phyloP scores from a whole-genome alignment of 2,797 vertebrate genomes.

The Micropoecilia bifurca region DNA sequence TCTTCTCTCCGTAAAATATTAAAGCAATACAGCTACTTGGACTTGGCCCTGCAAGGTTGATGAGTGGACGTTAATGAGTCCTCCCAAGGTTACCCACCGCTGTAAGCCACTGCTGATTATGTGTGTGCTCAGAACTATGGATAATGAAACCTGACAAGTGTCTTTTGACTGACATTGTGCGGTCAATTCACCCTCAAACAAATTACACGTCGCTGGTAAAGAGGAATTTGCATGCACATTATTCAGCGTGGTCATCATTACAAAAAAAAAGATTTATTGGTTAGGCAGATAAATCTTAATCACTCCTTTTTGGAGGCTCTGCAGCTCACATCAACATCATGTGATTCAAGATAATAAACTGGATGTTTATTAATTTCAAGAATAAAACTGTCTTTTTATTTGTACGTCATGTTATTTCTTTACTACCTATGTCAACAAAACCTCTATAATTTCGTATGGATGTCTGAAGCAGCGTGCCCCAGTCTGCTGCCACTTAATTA shows the following conservation, averaged over 20 bases:
- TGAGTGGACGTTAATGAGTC: conserved; percentile 75
- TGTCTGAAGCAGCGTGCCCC: conserved; percentile 74
- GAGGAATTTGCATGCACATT: conserved; percentile 32
- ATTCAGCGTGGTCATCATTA: neutral
- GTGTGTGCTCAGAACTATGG: conserved; percentile 55
- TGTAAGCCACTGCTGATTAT: conserved; percentile 72
- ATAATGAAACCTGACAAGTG: conserved; percentile 80
- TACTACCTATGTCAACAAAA: conserved; percentile 41
- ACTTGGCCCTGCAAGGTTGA: conserved; percentile 62
- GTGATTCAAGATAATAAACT: conserved; percentile 1
- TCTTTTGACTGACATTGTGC: conserved; percentile 76
- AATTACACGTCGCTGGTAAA: conserved; percentile 57
- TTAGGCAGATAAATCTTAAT: neutral
- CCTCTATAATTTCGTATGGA: conserved; percentile 67
- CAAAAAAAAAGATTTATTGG: neutral
- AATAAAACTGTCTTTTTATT: neutral
- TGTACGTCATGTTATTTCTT: conserved; percentile 1
- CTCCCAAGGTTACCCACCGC: conserved; percentile 76
- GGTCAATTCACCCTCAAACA: conserved; percentile 70
- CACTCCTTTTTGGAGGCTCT: neutral
- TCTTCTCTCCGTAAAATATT: conserved; percentile 19
- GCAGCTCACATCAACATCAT: neutral
- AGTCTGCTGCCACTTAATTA: conserved; percentile 81
- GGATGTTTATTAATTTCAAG: no score
- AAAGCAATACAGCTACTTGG: conserved; percentile 39